Conservation (phyloP, 2,888 invertebrate genomes). For the Pomacea canaliculata region DNA sequence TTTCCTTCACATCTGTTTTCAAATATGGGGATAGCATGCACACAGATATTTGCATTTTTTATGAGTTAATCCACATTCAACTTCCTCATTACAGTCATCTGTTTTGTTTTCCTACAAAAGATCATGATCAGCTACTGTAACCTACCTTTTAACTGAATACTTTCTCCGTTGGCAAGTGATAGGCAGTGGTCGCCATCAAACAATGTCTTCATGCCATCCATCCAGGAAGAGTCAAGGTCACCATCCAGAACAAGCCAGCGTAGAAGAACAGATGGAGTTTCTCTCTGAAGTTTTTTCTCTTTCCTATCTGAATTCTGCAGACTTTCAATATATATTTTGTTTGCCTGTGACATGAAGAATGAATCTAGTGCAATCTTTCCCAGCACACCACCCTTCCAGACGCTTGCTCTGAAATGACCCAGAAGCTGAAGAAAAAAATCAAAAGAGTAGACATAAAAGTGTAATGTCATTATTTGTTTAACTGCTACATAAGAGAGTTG, state of each 20-base stretch:
- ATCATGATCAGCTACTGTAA: too few relatives aligned
- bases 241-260: constrained; percentile 67
- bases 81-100: too few relatives aligned
- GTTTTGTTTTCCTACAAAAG: too few relatives aligned
- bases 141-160: constrained; percentile 50
- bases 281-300: constrained; percentile 43
- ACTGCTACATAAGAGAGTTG: too few relatives aligned
- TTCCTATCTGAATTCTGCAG: constrained; percentile 47
- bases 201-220: constrained; percentile 61
- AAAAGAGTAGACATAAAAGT: background rate
- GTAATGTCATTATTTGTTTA: too few relatives aligned
- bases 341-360: constrained; percentile 55
- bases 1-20: too few relatives aligned
- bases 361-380: constrained; percentile 57
- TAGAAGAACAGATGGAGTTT: constrained; percentile 54
- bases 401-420: constrained; percentile 55
- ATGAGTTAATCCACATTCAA: too few relatives aligned
- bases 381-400: constrained; percentile 63
- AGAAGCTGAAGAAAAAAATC: constrained; percentile 50
- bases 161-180: constrained; percentile 59
- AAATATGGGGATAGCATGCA: too few relatives aligned
- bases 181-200: constrained; percentile 56
- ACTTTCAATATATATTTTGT: constrained; percentile 46
- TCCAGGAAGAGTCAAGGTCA: constrained; percentile 60
- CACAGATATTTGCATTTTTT: too few relatives aligned